Evolutionary conservation across 1,140 invertebrate species (phyloP), one percentile per base, ranked within the genome.

Genomic region (Plectus sambesii): DNA sequence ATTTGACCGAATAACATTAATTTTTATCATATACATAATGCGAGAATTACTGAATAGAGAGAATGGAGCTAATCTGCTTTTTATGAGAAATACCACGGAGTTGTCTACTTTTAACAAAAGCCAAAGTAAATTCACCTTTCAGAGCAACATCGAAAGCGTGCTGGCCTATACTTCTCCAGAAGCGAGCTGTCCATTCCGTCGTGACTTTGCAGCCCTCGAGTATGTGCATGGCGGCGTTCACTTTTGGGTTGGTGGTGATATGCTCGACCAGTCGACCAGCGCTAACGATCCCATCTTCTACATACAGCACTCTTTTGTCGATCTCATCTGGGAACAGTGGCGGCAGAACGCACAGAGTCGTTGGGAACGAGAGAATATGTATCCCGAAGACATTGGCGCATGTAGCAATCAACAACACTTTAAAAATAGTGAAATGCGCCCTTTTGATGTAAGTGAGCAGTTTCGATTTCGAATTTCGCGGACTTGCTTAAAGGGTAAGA

Each of bases 251-350:
- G 63, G 63, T 15, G 63, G 63, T 17, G 59, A 65, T 24, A 55
- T 55, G 53, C 15, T 55, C 2, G 51, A 55, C 24, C 42, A 36
- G 36, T 52, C 60, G 26, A 68, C 66, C 0, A 58, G 69, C 0
- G 54, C 70, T 5, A 69, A 60, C 42, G 70, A 72, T 47, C 55
- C 55, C 5, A 57, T 60, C 12, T 66, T 66, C 54, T 68, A 39
- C 36, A 19, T 63, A 15, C 65, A 68, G 44, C 63, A 66, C 38
- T 56, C 60, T 2, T 74, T 71, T 53, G 62, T 73, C 5, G 72
- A 74, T 54, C 49, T 55, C 12, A 40, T 66, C 24, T 64, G 53
- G 42, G 59, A 62, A 33, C 26, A 43, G 33, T 62, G 54, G 40
- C 20, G 60, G 29, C 35, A 59, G 24, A 23, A 24, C 0, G 58